Conservation (phyloP, 2,888 invertebrate genomes). For the Microctonus brassicae region DNA sequence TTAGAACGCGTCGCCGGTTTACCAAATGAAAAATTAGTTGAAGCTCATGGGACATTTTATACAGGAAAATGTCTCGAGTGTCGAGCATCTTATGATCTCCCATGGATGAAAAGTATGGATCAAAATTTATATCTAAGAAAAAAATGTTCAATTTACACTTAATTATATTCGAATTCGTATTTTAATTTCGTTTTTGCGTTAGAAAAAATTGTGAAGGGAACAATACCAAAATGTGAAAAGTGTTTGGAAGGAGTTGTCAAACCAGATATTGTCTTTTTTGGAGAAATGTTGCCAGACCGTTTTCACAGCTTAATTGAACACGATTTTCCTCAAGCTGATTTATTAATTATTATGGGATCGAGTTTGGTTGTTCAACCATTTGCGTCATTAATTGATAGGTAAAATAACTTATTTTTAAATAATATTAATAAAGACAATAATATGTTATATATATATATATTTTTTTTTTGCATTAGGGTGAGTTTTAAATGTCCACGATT, state of each 20-base stretch:
- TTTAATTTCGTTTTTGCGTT: constrained; percentile 48
- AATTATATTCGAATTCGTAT: constrained; percentile 9
- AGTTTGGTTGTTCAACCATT: constrained; percentile 96
- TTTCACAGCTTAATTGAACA: constrained; percentile 79
- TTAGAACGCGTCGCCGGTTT: constrained; percentile 89
- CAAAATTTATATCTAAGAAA: too few species aligned
- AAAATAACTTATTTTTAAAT: constrained; percentile 52
- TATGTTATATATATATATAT: too few species aligned
- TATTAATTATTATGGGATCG: constrained; percentile 95
- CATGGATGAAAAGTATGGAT: constrained; percentile 91
- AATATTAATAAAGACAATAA: background rate
- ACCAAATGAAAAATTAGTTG: constrained; percentile 86
- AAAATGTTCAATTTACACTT: constrained; percentile 8
- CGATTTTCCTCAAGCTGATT: constrained; percentile 89
- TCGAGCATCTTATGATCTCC: constrained; percentile 78
- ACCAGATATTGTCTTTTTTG: constrained; percentile 97
- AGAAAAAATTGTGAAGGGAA: constrained; percentile 81
- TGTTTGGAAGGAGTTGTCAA: constrained; percentile 86
- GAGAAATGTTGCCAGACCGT: constrained; percentile 86
- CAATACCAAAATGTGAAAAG: constrained; percentile 82
- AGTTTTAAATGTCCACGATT: constrained; percentile 82
- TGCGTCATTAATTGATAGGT: constrained; percentile 88
- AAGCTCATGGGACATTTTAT: constrained; percentile 95
- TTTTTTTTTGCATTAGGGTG: constrained; percentile 73
- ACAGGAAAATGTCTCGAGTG: constrained; percentile 90